These are phyloP conservation scores for Zaprionus lineosus DNA, from an alignment of 2,888 invertebrate genomes.

Conservation along the genomic window DNA sequence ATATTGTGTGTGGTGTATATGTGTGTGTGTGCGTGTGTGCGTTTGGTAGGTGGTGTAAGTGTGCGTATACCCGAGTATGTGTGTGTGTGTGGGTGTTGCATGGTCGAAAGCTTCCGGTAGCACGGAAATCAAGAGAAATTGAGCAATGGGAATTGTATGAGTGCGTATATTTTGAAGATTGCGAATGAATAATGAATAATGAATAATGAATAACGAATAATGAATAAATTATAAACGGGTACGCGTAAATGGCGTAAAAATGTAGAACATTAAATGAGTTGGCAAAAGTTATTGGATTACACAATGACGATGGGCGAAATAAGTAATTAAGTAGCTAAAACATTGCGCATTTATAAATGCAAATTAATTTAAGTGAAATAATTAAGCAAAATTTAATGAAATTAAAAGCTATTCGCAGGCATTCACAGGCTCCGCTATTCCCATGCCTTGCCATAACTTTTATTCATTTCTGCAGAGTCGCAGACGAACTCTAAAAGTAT, in stretches of 20 bases:
- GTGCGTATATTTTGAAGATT: slow-evolving; percentile 21
- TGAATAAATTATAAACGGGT: slow-evolving; percentile 29
- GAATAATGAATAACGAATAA: slow-evolving; percentile 33
- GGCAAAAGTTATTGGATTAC: slow-evolving; percentile 1
- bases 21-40: slow-evolving; percentile 13
- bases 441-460: too few relatives aligned
- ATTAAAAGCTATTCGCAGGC: too few relatives aligned
- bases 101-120: slow-evolving; percentile 26
- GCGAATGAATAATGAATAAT: slow-evolving; percentile 26
- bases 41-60: too few relatives aligned
- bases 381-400: too few relatives aligned
- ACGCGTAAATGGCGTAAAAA: slow-evolving; percentile 21
- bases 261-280: slow-evolving; percentile 8
- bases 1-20: too few relatives aligned
- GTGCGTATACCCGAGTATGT: background rate
- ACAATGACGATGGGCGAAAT: background rate
- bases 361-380: too few relatives aligned
- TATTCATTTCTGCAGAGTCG: slow-evolving; percentile 24
- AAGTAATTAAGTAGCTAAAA: slow-evolving; percentile 3
- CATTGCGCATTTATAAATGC: slow-evolving; percentile 23
- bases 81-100: background rate
- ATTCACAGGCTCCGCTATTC: too few relatives aligned
- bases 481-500: slow-evolving; percentile 18
- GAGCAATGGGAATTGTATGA: slow-evolving; percentile 32
- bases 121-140: slow-evolving; percentile 24